These are phyloP conservation scores for Pandion haliaetus DNA, from an alignment of 2,113 vertebrate species.

Conservation along the genomic window DNA sequence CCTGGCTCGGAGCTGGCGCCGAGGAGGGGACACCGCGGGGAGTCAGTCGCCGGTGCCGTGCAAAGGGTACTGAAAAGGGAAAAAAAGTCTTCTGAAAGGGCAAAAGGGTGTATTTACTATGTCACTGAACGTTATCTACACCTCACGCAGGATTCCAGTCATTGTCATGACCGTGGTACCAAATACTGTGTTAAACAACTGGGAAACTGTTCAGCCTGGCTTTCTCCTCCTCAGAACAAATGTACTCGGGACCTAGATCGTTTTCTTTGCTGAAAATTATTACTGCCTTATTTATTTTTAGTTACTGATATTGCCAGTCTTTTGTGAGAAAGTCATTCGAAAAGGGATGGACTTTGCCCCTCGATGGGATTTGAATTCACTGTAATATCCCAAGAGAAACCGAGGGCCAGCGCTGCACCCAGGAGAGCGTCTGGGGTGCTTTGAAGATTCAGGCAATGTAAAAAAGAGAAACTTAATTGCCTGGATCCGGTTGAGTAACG, in stretches of 20 bases:
- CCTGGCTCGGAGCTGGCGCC: background rate
- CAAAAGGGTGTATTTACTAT: background rate
- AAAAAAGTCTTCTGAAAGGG: background rate
- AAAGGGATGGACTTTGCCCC: background rate
- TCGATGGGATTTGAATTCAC: background rate
- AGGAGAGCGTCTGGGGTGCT: background rate
- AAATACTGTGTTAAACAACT: background rate
- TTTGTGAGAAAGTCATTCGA: background rate
- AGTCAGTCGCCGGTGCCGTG: background rate
- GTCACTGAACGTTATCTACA: background rate
- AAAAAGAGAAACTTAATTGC: background rate
- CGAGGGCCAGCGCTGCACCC: background rate
- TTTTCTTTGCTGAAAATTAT: background rate
- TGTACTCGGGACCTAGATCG: too few relatives aligned
- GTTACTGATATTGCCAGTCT: background rate
- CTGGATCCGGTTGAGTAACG: background rate
- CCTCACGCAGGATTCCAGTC: background rate
- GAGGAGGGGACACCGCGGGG: background rate
- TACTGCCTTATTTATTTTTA: background rate
- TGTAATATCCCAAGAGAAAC: background rate
- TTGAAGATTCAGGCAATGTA: background rate
- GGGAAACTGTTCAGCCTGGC: background rate
- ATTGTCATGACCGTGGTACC: background rate
- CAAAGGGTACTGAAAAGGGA: background rate
- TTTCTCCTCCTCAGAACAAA: background rate